Evolutionary conservation across 2,113 vertebrate genomes (phyloP), one percentile per base, ranked within the genome.

Genomic region (Zapornia atra): DNA sequence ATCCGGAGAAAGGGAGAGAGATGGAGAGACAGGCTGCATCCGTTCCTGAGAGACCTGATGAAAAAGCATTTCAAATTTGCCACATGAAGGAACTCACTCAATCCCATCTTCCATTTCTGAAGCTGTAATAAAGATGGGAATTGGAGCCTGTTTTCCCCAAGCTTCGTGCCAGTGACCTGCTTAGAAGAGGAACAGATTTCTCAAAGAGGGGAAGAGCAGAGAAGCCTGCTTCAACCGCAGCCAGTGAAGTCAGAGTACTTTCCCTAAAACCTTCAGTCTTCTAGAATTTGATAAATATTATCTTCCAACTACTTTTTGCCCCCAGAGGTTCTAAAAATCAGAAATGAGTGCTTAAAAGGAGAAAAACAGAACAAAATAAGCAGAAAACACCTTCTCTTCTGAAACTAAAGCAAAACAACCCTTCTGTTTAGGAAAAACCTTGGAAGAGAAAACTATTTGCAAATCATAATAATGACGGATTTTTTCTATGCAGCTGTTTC

Each of bases 11-110:
- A 66, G 3, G 5, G 34, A 60, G 48, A 63, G 69, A 77, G 44
- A 36, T 28, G 38, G 42, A 66, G 33, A 69, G 50, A 57, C 20
- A 54, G 13, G 24, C 21, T 65, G n/a, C 18, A 26, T 15, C 42
- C n/a, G 28, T 5, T 22, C 72, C 86, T 56, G 40, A 63, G 88
- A 75, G 77, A 69, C 20, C 12, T 26, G 29, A 42, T 40, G 80
- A 42, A 92, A 92, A 92, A 81, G 26, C 13, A 91, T 78, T 95
- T 93, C 71, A 83, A 64, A 94, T 94, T 77, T 95, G 68, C 50
- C 86, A 90, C 64, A 56, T 84, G 94, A 94, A 95, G 76, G 42
- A 95, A 42, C 48, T 92, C 68, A 36, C 25, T 86, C 46, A 2
- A 61, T 92, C 53, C 53, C 46, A 48, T 84, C 72, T 73, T 96